Evolutionary conservation across 2,888 invertebrate species (phyloP).

Genomic region (Dicranocentrus wangi): DNA sequence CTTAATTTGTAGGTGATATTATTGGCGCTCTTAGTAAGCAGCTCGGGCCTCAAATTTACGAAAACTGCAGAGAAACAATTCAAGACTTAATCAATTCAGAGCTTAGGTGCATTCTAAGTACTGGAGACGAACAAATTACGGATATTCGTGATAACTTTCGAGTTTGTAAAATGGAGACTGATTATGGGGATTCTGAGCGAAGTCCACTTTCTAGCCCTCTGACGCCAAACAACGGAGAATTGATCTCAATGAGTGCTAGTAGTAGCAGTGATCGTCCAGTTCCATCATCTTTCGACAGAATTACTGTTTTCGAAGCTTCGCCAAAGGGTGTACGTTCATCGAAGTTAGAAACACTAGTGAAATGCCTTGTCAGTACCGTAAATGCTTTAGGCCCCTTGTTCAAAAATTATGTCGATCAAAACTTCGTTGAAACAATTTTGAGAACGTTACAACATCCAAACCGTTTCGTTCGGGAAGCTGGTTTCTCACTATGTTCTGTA

Average conservation of each 20-base stretch:
- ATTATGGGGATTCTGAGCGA: constrained; percentile 14
- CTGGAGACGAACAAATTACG: constrained; percentile 35
- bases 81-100: constrained; percentile 35
- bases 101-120: constrained; percentile 34
- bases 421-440: constrained; percentile 76
- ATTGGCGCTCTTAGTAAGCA: constrained; percentile 54
- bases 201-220: constrained; percentile 15
- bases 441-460: constrained; percentile 76
- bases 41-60: constrained; percentile 51
- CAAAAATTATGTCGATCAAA: constrained; percentile 73
- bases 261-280: constrained; percentile 5
- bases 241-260: not conserved
- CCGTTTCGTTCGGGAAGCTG: constrained; percentile 78
- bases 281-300: constrained; percentile 51
- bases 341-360: constrained; percentile 77
- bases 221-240: not conserved
- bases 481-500: constrained; percentile 76
- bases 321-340: constrained; percentile 75
- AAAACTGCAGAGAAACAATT: constrained; percentile 37
- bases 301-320: constrained; percentile 74
- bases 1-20: constrained; percentile 50
- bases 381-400: constrained; percentile 44
- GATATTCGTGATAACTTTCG: not conserved
- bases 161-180: constrained; percentile 48
- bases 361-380: constrained; percentile 76